Evolutionary conservation across 2,888 invertebrate species (phyloP).

Genomic region (Sabatieria punctata): DNA sequence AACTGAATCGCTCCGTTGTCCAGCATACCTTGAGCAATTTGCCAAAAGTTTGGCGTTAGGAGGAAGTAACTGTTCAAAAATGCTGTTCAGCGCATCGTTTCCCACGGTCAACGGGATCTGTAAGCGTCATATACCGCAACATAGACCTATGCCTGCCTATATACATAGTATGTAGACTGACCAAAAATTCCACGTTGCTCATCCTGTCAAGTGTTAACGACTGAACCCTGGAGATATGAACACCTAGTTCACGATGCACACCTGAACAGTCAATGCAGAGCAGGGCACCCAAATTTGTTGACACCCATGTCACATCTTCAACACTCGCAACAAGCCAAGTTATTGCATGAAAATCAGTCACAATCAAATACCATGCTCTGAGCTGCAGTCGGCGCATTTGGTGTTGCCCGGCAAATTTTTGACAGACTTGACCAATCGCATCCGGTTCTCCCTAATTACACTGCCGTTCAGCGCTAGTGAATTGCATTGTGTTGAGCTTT

Average conservation of each 20-base stretch:
- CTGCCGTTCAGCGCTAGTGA: too few species aligned
- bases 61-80: conserved; percentile 79
- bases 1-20: too few species aligned
- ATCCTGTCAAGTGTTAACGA: conserved; percentile 38
- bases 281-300: conserved; percentile 63
- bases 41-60: conserved; percentile 27
- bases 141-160: too few species aligned
- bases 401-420: not conserved
- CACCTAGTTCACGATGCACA: conserved; percentile 86
- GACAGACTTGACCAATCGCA: not conserved
- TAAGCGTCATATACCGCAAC: too few species aligned
- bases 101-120: conserved; percentile 69
- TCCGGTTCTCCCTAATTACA: not conserved
- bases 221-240: conserved; percentile 66
- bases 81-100: conserved; percentile 78
- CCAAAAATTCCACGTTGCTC: too few species aligned
- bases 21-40: too few species aligned
- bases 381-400: not conserved
- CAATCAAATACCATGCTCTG: not conserved
- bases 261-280: conserved; percentile 97
- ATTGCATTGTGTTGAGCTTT: too few species aligned
- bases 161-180: too few species aligned
- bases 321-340: too few species aligned
- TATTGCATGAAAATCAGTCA: too few species aligned
- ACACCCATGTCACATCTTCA: not conserved